Base-by-base conservation (phyloP, 2,113 vertebrate genomes). In the Parus major region DNA sequence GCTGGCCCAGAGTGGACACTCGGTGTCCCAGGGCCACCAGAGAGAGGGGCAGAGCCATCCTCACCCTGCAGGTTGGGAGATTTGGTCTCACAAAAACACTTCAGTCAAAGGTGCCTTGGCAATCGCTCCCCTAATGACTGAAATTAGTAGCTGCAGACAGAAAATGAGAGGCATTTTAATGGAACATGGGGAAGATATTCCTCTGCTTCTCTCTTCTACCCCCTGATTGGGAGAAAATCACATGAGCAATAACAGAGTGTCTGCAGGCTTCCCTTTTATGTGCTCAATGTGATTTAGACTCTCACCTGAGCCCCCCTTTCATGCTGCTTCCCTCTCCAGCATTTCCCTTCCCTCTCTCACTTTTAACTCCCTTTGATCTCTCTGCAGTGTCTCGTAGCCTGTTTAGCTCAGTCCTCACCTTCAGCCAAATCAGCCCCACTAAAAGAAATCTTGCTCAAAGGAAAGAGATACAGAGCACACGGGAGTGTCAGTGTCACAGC, bases 81-180 rank as follows among this genome's bases (percentile, higher is more conserved):
- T 60, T n/a, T 83, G 76, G 52, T 47, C 53, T 78, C 88, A 36
- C 52, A 85, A 82, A 95, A 84, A 6, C 57, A 61, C 22, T 59
- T 71, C 90, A 79, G 56, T 41, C 44, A 65, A 91, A 73, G 69
- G 80, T 95, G 92, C 44, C 82, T 93, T 55, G 7, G 66, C 65
- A 91, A 82, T 69, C 59, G 28, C 82, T 95, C n/a, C 10, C 57
- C 31, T 87, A 95, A 96, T 92, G 80, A 83, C 89, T 90, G 92
- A 95, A 97, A 97, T 97, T 78, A 95, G 93, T 68, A 86, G 94
- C 91, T 96, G 71, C 56, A 22, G 80, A 76, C 47, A 96, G 95
- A 94, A 97, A 92, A 96, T 80, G 72, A 95, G 61, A 86, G 84
- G 55, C 53, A 66, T 96, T 97, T 96, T 72, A 88, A 95, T 94